A percentile compares a stretch with the other conserved stretches of the same genome.
Evolutionary conservation across 2,797 vertebrate species (phyloP).

Genomic region (Monodelphis domestica): DNA sequence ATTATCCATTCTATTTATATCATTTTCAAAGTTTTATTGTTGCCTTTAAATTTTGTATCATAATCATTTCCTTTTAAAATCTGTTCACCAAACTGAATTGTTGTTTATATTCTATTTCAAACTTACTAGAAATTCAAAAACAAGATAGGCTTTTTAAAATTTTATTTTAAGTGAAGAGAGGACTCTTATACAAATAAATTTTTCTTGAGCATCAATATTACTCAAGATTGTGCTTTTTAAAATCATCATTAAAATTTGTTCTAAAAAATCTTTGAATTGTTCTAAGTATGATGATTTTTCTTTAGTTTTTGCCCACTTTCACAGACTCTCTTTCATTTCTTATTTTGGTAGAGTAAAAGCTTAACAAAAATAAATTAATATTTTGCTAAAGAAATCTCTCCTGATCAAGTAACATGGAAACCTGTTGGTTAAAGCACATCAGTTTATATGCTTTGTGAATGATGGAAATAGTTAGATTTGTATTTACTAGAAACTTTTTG

Average conservation of each 20-base stretch:
- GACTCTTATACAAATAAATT: background rate
- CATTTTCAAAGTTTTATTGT: background rate
- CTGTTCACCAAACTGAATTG: background rate
- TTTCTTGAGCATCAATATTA: background rate
- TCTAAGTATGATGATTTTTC: background rate
- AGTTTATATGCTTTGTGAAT: background rate
- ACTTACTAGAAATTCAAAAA: slow-evolving; percentile 1
- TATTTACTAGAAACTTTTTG: background rate
- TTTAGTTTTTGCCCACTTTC: background rate
- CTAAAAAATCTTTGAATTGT: background rate
- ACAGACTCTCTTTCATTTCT: slow-evolving; percentile 30
- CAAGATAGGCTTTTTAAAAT: background rate
- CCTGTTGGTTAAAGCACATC: background rate
- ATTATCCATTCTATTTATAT: background rate
- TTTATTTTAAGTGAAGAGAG: background rate
- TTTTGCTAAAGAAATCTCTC: slow-evolving; percentile 52
- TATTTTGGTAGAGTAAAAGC: slow-evolving; percentile 4
- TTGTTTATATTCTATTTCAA: background rate
- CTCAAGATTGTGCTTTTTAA: background rate
- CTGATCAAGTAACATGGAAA: slow-evolving; percentile 47
- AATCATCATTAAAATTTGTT: background rate
- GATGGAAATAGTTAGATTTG: background rate
- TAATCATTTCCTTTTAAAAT: background rate
- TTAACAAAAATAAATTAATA: slow-evolving; percentile 35
- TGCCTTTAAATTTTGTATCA: background rate